A percentile compares a stretch with the other conserved stretches of the same genome.
These are phyloP conservation scores for Corythoichthys haematopterus DNA, from an alignment of 2,113 vertebrate species.

Conservation along the genomic window DNA sequence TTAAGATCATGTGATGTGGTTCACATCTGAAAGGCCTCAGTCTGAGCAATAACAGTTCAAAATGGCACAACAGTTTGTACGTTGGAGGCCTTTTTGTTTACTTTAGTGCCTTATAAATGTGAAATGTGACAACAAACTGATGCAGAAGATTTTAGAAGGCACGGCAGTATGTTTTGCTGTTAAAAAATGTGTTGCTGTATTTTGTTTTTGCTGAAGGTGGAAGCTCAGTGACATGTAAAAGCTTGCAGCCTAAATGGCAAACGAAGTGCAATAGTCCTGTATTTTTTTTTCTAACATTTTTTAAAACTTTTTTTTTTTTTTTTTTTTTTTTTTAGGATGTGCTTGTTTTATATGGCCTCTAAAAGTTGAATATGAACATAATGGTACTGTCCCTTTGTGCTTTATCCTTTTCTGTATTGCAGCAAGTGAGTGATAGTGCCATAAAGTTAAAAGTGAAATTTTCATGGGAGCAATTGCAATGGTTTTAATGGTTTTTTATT, in stretches of 20 bases:
- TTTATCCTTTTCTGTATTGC: background rate
- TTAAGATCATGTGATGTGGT: background rate
- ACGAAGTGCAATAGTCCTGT: slow-evolving; percentile 42
- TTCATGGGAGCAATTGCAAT: slow-evolving; percentile 13
- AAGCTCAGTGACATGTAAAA: background rate
- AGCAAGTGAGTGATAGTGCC: background rate
- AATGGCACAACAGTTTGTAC: background rate
- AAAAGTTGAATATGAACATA: background rate
- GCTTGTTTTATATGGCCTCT: background rate
- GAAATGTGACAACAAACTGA: slow-evolving; percentile 16
- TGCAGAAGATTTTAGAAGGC: slow-evolving; percentile 17
- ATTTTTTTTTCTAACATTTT: slow-evolving; percentile 8
- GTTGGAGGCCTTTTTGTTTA: slow-evolving; percentile 13
- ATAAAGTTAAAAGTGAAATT: slow-evolving; percentile 24
- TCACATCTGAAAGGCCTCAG: background rate
- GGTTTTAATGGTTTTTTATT: slow-evolving; percentile 19
- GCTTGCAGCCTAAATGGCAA: slow-evolving; percentile 8
- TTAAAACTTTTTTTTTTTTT: background rate
- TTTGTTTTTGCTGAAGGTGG: background rate
- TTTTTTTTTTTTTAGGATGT: background rate
- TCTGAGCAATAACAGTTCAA: slow-evolving; percentile 22
- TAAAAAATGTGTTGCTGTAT: background rate
- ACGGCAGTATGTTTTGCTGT: background rate
- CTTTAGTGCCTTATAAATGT: slow-evolving; percentile 40
- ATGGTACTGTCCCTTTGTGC: background rate